Evolutionary conservation across 1,140 invertebrate species (phyloP), one percentile per base, ranked within the genome.

Genomic region (Apocrypta bakeri): DNA sequence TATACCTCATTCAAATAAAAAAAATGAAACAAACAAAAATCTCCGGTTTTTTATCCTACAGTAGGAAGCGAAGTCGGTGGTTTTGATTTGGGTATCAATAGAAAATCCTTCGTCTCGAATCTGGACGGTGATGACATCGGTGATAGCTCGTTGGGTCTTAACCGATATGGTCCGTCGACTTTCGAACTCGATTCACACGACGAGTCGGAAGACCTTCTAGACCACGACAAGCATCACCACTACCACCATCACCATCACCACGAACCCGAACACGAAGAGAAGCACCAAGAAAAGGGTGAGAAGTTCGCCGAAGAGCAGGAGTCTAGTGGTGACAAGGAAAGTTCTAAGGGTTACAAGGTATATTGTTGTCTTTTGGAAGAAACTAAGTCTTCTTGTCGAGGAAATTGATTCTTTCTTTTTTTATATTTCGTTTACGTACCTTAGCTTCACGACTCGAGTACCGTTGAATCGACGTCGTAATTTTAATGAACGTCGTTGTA

Each of bases 321-420:
- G 37, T 63, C 68, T 7, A 79, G 48, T 8, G 48, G 24, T 7
- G 68, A 83, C 6, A 24, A 73, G 12, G 68, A 78, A 25, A 48
- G 25, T 24, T 72, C 75, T 1, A 78, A 83, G 42, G 56, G 56
- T 7, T 83, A 71, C 69, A 83, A 83, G 75, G 81, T 83, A 72
- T 8, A 21, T 1, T 2, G 74, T 56, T 56, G 21, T 56, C 48
- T n/a, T n/a, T n/a, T 17, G n/a, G 48, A 1, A 74, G 72, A 48
- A n/a, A 72, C 12, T n/a, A 9, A 64, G 11, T 64, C 61, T 27
- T 24, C n/a, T 66, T 24, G 7, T 37, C 7, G 1, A 27, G 24
- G 24, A 11, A 33, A 37, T 71, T 31, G 31, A 71, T 71, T 31
- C 27, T 17, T 33, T 37, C 1, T 21, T 71, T 12, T 7, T 29